phyloP scores from a whole-genome alignment of 2,888 invertebrate species.

The Lycocerus yunnanus region DNA sequence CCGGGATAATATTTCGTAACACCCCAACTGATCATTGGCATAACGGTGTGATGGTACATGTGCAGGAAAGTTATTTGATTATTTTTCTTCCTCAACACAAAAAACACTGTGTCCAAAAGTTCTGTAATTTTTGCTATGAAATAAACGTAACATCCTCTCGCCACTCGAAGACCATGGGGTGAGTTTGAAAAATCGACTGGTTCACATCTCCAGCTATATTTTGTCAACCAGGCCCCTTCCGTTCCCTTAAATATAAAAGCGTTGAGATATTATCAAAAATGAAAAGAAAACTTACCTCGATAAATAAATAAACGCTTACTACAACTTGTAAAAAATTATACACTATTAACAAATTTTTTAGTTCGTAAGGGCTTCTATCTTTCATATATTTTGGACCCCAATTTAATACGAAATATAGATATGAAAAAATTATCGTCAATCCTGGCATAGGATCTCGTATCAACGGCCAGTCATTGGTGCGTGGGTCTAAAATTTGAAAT shows the following conservation, averaged over 20 bases:
- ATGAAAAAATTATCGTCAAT: conserved; percentile 67
- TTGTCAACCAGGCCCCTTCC: conserved; percentile 75
- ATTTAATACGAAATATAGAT: conserved; percentile 72
- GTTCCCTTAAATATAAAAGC: conserved; percentile 65
- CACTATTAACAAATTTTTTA: conserved; percentile 76
- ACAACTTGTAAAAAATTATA: conserved; percentile 90
- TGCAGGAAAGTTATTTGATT: conserved; percentile 89
- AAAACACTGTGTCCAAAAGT: conserved; percentile 90
- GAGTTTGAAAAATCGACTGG: conserved; percentile 83
- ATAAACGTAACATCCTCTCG: conserved; percentile 80
- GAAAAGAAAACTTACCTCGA: conserved; percentile 63
- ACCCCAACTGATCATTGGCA: conserved; percentile 94
- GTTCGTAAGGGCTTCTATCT: conserved; percentile 79
- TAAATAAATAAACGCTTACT: conserved; percentile 80
- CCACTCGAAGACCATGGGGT: conserved; percentile 78
- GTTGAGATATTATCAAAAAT: background rate
- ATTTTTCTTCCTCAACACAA: conserved; percentile 89
- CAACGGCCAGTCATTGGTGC: conserved; percentile 72
- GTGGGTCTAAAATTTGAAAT: conserved; percentile 60
- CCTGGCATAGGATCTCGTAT: conserved; percentile 74
- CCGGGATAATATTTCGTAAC: conserved; percentile 83
- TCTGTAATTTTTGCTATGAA: conserved; percentile 90
- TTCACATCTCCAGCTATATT: conserved; percentile 90
- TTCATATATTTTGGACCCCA: conserved; percentile 90
- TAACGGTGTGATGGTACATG: conserved; percentile 92